Evolutionary conservation across 2,113 vertebrate genomes (phyloP).

Genomic region (Morphnarchus princeps): DNA sequence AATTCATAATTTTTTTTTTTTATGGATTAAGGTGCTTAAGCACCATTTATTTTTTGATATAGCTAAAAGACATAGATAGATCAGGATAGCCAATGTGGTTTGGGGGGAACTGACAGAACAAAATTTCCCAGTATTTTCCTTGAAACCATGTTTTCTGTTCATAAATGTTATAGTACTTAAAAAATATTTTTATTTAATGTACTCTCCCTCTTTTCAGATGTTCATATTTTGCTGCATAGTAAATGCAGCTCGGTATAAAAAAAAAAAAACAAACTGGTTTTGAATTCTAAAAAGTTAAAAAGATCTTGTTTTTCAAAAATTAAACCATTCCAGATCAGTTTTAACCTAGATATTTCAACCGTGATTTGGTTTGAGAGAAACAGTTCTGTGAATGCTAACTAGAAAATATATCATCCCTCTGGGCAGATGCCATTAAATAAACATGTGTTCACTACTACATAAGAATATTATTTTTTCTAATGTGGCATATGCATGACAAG

Average conservation of each 20-base stretch:
- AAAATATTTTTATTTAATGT: not conserved
- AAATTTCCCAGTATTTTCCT: not conserved
- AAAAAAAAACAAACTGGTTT: not conserved
- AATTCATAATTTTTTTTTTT: too few relatives aligned
- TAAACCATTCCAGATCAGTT: slow-evolving; percentile 1
- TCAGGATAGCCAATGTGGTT: not conserved
- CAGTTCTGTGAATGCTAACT: slow-evolving; percentile 47
- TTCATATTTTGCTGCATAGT: not conserved
- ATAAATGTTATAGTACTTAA: not conserved
- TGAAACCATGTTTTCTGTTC: not conserved
- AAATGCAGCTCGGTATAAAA: not conserved
- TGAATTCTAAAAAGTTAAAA: not conserved
- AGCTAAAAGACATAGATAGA: not conserved
- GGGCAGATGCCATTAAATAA: slow-evolving; percentile 73
- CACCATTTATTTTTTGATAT: not conserved
- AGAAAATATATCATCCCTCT: slow-evolving; percentile 62
- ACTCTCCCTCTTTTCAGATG: not conserved
- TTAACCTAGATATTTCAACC: slow-evolving; percentile 66
- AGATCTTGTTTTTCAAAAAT: slow-evolving; percentile 21
- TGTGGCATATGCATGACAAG: slow-evolving; percentile 62
- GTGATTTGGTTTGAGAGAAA: slow-evolving; percentile 51
- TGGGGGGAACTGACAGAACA: not conserved
- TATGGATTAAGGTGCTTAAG: not conserved
- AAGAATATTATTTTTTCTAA: slow-evolving; percentile 65
- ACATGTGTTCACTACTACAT: slow-evolving; percentile 61